Base-by-base conservation (phyloP, 2,113 vertebrate genomes). In the Daboia siamensis region DNA sequence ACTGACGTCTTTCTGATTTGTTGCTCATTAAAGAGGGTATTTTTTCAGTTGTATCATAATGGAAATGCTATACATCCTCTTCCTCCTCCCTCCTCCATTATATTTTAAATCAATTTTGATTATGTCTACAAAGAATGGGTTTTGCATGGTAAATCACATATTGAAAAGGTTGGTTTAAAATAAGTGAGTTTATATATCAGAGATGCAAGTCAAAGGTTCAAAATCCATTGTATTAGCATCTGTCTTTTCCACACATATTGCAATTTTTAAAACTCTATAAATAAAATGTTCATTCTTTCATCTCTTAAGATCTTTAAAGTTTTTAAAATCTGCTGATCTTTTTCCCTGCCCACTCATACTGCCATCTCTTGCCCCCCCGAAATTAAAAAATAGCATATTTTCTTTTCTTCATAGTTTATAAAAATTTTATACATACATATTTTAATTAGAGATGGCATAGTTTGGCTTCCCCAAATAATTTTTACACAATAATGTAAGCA, bases 401-500 rank as follows among this genome's bases (percentile, higher is more conserved):
- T n/a, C n/a, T 52, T 56, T 86, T 61, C n/a, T 54, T 12, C 33
- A 54, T 80, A 56, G 84, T 51, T 92, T 90, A 90, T 61, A 55
- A 61, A 21, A 61, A 74, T 59, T 33, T 57, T 54, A 88, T 21
- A 39, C 29, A 88, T 10, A 88, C 52, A 87, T 88, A 39, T 0
- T 56, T 94, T 94, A 95, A 80, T 91, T 86, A 90, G 57, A 9
- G 89, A 93, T n/a, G 92, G 3, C 33, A 93, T 44, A 61, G 90
- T 94, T 87, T 89, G 94, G 92, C 89, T 87, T 26, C 85, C 15
- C 0, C 64, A 52, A 95, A 52, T 90, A 87, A 87, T 90, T 95
- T 91, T 86, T 89, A 24, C 48, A 54, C 74, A 64, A 80, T 89
- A 90, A 90, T 93, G 88, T 90, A 93, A 95, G 56, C 48, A 90